Base-by-base conservation (phyloP, 2,113 vertebrate species). In the Perccottus glenii region DNA sequence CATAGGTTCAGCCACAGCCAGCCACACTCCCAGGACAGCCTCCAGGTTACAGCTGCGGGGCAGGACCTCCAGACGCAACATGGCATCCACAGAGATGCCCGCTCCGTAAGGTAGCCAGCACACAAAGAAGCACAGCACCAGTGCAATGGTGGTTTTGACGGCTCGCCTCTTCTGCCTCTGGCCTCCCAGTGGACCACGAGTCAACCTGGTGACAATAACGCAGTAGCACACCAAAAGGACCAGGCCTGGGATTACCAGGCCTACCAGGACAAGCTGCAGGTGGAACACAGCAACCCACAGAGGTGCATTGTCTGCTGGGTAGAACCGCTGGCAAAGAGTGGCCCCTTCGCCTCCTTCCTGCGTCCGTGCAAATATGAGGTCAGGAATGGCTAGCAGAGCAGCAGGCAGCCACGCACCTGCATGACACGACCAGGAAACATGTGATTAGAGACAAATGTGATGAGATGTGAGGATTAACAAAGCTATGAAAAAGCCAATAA, bases 31-130 rank as follows among this genome's bases (percentile, higher is more conserved):
- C 42, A 99, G 88, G 0, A 88, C 70, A 0, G 88, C 90, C 51
- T 97, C 94, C 73, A 96, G 87, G 7, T 80, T 78, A 89, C 98
- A 99, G 44, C 93, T 91, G 46, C 92, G 89, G 0, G 92, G 90
- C 81, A 98, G 92, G 70, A 96, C 89, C 70, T 93, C 92, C 35
- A 99, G 88, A 27, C 95, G 77, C 77, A 95, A 88, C 82, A 99
- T 93, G 0, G 95, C 94, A 36, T 99, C 96, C 0, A 95, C 93
- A 55, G 92, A 94, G 88, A 99, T 96, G 42, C 95, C 94, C 0
- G 90, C 91, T 3, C 96, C 97, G 55, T 99, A 99, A 0, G 97
- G 98, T 49, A 99, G 88, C 98, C 96, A 99, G 92, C 98, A 99
- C 76, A 94, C 87, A 9, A 98, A 99, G 89, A 99, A 99, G 75